These are phyloP conservation scores for Cheirogaleus major DNA, from an alignment of 2,797 vertebrate genomes.

Conservation along the genomic window DNA sequence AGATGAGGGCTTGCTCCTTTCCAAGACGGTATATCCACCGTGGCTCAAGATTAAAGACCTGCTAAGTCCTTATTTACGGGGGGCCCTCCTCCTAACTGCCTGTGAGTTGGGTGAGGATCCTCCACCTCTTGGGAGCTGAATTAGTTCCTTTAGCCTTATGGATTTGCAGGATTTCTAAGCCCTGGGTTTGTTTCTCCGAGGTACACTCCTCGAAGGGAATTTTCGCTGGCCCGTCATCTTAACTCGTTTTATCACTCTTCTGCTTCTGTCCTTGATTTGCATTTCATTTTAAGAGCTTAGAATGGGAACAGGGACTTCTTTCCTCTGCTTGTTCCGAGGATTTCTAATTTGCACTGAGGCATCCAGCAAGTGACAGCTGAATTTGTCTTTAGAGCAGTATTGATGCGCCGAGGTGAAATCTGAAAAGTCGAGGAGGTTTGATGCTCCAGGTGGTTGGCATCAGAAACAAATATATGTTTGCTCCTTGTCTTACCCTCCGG, in stretches of 20 bases:
- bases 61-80: not conserved
- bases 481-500: not conserved
- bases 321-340: not conserved
- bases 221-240: not conserved
- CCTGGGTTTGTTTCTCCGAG: not conserved
- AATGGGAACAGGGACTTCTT: not conserved
- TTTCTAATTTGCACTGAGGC: constrained; percentile 1
- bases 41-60: not conserved
- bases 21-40: fast-evolving
- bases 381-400: constrained; percentile 13
- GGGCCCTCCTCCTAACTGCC: not conserved
- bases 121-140: not conserved
- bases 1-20: not conserved
- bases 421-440: constrained; percentile 7
- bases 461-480: constrained; percentile 63
- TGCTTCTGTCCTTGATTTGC: not conserved
- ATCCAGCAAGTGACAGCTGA: constrained; percentile 5
- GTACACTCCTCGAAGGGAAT: not conserved
- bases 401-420: constrained; percentile 1
- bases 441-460: constrained; percentile 45
- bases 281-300: constrained; percentile 10
- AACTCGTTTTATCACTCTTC: not conserved
- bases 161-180: not conserved
- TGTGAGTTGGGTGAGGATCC: not conserved
- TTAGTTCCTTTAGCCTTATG: not conserved